phyloP scores from a whole-genome alignment of 1,140 invertebrate genomes.

The Sinonovacula constricta region DNA sequence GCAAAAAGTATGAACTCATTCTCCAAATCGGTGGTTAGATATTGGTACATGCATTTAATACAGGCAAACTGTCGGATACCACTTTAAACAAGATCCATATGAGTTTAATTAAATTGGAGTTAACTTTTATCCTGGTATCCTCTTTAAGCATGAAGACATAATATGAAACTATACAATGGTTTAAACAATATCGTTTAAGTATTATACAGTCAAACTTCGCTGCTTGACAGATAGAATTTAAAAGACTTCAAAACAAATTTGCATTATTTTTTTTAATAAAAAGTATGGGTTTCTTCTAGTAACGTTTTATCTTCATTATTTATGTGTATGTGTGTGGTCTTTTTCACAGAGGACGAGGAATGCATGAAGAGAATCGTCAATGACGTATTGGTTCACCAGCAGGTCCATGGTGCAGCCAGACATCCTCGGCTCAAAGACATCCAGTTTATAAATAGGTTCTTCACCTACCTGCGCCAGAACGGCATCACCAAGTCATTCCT shows the following conservation, averaged over 20 bases:
- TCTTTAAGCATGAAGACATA: neutral
- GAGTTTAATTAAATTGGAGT: too few species aligned
- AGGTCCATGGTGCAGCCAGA: conserved; percentile 10
- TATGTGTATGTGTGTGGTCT: too few species aligned
- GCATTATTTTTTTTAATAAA: neutral
- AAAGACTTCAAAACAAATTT: neutral
- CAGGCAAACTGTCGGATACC: too few species aligned
- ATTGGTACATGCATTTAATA: too few species aligned
- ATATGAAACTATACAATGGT: neutral
- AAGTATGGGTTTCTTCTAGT: neutral
- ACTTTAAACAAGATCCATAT: too few species aligned
- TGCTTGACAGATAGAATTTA: neutral
- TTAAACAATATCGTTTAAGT: neutral
- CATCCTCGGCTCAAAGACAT: conserved; percentile 22
- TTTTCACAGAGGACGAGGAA: conserved; percentile 17
- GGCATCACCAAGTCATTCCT: conserved; percentile 36
- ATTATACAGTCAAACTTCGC: neutral
- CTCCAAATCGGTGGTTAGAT: too few species aligned
- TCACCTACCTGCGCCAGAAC: conserved; percentile 34
- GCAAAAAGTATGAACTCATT: too few species aligned
- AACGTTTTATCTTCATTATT: too few species aligned
- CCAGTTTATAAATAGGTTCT: conserved; percentile 33
- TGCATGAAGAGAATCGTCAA: conserved; percentile 42
- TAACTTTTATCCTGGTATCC: too few species aligned
- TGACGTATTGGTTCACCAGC: conserved; percentile 40